Evolutionary conservation across 2,888 invertebrate species (phyloP).

Genomic region (Aphelenchoides bicaudatus): DNA sequence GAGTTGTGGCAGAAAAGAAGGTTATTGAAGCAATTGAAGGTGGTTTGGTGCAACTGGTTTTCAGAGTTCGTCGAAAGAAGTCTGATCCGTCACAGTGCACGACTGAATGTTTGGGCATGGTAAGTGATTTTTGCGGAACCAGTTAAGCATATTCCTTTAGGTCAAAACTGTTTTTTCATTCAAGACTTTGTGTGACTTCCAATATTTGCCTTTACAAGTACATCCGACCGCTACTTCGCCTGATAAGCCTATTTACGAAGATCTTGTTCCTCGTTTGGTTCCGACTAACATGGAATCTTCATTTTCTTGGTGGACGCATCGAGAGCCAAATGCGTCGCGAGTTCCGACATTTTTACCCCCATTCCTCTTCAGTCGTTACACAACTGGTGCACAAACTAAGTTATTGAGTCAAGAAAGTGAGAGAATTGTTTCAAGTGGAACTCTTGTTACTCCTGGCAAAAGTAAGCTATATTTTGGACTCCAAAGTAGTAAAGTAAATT

Average conservation of each 20-base stretch:
- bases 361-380: constrained; percentile 49
- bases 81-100: constrained; percentile 17
- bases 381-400: neutral
- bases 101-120: constrained; percentile 40
- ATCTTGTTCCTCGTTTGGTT: constrained; percentile 35
- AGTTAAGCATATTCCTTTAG: constrained; percentile 34
- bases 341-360: constrained; percentile 52
- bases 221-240: neutral
- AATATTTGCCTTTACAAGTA: constrained; percentile 74
- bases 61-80: constrained; percentile 45
- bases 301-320: constrained; percentile 42
- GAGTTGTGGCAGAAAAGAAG: constrained; percentile 59
- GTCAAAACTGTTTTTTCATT: constrained; percentile 50
- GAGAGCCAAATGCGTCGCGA: neutral
- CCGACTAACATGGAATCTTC: constrained; percentile 39
- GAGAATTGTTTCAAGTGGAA: neutral
- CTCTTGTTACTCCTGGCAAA: constrained; percentile 38
- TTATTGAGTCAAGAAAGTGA: constrained; percentile 9
- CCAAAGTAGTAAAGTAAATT: neutral
- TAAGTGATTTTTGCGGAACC: constrained; percentile 18
- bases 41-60: constrained; percentile 45
- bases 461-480: constrained; percentile 33
- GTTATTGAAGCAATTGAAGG: constrained; percentile 29
- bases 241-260: constrained; percentile 25
- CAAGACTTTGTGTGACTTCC: constrained; percentile 75